Evolutionary conservation across 1,140 invertebrate genomes (phyloP).

Genomic region (Caenorhabditis inopinata): DNA sequence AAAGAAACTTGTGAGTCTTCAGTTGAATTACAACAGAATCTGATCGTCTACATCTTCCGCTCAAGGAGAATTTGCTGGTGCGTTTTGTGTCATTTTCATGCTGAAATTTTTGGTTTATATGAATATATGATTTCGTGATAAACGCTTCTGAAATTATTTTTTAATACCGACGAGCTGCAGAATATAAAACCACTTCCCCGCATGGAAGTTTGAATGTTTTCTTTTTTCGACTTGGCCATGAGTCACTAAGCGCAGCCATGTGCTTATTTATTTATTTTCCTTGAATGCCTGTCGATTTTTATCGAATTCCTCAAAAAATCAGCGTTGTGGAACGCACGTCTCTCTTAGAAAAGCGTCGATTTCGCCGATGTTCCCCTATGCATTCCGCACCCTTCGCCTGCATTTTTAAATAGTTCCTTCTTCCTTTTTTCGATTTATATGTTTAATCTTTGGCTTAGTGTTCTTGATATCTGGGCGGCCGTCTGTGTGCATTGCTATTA

Average conservation of each 20-base stretch:
- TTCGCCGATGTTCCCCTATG: neutral
- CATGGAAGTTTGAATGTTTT: neutral
- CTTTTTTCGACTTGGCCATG: neutral
- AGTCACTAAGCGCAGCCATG: neutral
- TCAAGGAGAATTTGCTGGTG: too few relatives aligned
- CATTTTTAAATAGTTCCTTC: neutral
- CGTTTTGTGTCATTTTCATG: too few relatives aligned
- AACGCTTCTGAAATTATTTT: too few relatives aligned
- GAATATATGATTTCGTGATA: too few relatives aligned
- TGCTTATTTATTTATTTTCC: neutral
- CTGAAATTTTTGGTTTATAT: too few relatives aligned
- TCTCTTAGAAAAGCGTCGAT: neutral
- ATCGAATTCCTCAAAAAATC: neutral
- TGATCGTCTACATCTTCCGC: too few relatives aligned
- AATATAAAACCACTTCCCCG: too few relatives aligned
- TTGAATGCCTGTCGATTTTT: neutral
- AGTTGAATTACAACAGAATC: too few relatives aligned
- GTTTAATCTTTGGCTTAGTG: constrained; percentile 3
- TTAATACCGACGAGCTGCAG: too few relatives aligned
- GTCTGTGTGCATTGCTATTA: neutral
- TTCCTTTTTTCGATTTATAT: neutral
- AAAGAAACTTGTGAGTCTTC: too few relatives aligned
- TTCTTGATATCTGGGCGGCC: neutral
- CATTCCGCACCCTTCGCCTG: neutral
- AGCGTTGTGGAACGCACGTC: neutral